Evolutionary conservation across 2,113 vertebrate species (phyloP), one percentile per base, ranked within the genome.

Genomic region (Lucifuga dentata): DNA sequence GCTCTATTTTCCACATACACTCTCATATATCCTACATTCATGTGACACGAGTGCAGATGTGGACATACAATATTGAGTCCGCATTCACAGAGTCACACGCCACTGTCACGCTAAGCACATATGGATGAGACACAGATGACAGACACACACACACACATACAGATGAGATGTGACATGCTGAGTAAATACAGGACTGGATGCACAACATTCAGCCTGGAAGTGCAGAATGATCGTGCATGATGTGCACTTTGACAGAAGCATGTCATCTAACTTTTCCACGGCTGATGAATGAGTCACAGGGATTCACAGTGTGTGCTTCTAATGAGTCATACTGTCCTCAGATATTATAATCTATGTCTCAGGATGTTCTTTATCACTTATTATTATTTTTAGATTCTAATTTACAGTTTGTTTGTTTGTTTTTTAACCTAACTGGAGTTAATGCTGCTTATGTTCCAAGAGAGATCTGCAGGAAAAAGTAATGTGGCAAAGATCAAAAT

Each of bases 161-260:
- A 67, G 65, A 89, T 74, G 70, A 81, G 76, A 89, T 77, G 78
- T 84, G 84, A 81, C 83, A 76, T 85, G 75, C 86, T 88, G 84
- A 87, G 67, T 81, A 83, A 85, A 89, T 85, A 87, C 59, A 50
- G 59, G 51, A 69, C 11, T 13, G 64, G 78, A 72, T 69, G 77
- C 79, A 71, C 83, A 73, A 39, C 55, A 50, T 78, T 78, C 52
- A 63, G 79, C 87, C 81, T 24, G 1, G 60, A n/a, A 85, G 88
- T 78, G 48, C 68, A 41, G 61, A 56, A 73, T 65, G 81, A 87
- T 86, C 79, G 72, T 56, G 82, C 29, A 59, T 85, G 86, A 87
- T 65, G 51, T 75, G 69, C 75, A 67, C 80, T 56, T 78, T 64
- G 66, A 66, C 78, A 61, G 67, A 65, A 78, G 73, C 84, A 20